Conservation (phyloP, 2,113 vertebrate genomes). For the Nycticorax nycticorax region DNA sequence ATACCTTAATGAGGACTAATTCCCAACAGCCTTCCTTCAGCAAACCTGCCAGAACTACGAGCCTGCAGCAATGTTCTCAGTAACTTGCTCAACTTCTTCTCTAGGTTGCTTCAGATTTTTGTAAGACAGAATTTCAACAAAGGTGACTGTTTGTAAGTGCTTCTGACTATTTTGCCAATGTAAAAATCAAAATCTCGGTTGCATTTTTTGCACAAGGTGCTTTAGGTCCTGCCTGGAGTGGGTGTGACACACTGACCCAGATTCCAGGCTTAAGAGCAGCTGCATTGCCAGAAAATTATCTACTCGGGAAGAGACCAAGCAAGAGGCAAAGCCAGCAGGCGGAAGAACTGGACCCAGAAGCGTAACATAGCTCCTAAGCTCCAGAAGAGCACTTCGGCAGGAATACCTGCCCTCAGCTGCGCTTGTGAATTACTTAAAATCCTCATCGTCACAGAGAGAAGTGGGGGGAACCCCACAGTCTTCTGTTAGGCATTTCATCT, state of each 20-base stretch:
- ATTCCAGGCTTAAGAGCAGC: background rate
- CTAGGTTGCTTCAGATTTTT: background rate
- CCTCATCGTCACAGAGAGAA: background rate
- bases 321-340: background rate
- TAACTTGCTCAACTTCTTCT: background rate
- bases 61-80: background rate
- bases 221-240: background rate
- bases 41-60: background rate
- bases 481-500: fast-evolving
- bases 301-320: background rate
- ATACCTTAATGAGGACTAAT: background rate
- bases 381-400: background rate
- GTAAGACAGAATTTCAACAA: fast-evolving
- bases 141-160: fast-evolving
- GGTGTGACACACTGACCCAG: constrained; percentile 58
- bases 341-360: background rate
- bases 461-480: fast-evolving
- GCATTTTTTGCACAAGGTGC: background rate
- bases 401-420: background rate
- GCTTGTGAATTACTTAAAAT: background rate
- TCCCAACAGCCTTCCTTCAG: background rate
- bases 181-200: background rate
- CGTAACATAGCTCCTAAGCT: fast-evolving
- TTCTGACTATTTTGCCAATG: no score
- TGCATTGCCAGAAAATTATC: background rate